Evolutionary conservation across 2,797 vertebrate species (phyloP).

Genomic region (Crocidura indochinensis): DNA sequence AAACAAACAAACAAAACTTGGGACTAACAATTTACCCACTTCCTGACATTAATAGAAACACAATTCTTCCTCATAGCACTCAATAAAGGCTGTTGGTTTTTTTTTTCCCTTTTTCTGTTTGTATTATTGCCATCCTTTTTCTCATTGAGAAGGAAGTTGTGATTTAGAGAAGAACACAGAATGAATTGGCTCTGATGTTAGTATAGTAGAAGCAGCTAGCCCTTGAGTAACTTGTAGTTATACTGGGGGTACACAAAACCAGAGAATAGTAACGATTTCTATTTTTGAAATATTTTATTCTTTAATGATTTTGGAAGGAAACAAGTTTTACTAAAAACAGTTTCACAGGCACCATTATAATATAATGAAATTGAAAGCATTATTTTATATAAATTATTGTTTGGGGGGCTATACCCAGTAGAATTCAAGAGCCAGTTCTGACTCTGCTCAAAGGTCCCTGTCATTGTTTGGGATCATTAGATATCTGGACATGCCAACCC

Average conservation of each 20-base stretch:
- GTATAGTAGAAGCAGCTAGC: not conserved
- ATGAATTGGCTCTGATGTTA: slow-evolving; percentile 2
- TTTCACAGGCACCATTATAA: not conserved
- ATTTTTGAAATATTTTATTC: slow-evolving; percentile 54
- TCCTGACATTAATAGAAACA: not conserved
- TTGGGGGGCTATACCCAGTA: too few relatives aligned
- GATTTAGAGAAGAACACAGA: slow-evolving; percentile 20
- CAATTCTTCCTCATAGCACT: not conserved
- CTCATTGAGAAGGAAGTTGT: slow-evolving; percentile 43
- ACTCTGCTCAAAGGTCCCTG: too few relatives aligned
- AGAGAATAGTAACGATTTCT: not conserved
- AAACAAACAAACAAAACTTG: too few relatives aligned
- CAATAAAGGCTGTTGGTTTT: not conserved
- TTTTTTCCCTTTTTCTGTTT: slow-evolving; percentile 37
- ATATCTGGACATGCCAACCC: too few relatives aligned
- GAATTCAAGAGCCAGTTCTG: too few relatives aligned
- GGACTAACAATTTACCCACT: not conserved
- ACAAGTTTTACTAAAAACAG: slow-evolving; percentile 56
- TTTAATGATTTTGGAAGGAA: slow-evolving; percentile 54
- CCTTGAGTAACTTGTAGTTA: not conserved
- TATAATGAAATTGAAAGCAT: too few relatives aligned
- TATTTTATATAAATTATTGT: too few relatives aligned
- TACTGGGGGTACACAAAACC: not conserved
- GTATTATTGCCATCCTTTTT: slow-evolving; percentile 18
- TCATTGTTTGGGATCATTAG: too few relatives aligned